Evolutionary conservation across 1,140 invertebrate species (phyloP), one percentile per base, ranked within the genome.

Genomic region (Drosophila chauvacae): DNA sequence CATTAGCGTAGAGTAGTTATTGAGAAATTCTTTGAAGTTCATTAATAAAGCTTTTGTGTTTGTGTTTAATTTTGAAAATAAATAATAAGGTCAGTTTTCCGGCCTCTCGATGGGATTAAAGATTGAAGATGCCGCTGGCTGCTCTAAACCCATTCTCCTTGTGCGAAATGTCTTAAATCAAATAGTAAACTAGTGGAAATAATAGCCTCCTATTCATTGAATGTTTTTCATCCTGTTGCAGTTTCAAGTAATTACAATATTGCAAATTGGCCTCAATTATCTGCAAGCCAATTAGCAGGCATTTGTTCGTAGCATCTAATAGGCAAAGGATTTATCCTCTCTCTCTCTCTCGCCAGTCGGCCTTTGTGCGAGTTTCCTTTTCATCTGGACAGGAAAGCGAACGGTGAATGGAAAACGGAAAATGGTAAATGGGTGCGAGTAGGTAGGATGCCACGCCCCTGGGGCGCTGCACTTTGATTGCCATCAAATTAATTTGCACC

Each of bases 401-500:
- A 23, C 50, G 4, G n/a, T 4, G 50, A 35, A 35, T 33, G 28
- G 50, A 14, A 33, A 51, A 51, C 20, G 11, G 50, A 23, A 64
- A 50, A 64, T 39, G 13, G 33, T 16, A 39, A 48, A 68, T 57
- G 18, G 30, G 33, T 18, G 68, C 20, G 20, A 55, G 51, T 55
- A 23, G 28, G 63, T 56, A 56, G 33, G 4, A 28, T 47, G 11
- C 33, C 35, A 72, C 48, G 75, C 60, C 77, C 20, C 51, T 63
- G 53, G 57, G 23, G 35, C 6, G 47, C n/a, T 61, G 56, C n/a
- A 56, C 59, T 42, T 71, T 47, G 72, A 71, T 81, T 65, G 72
- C 57, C 50, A 18, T 62, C 14, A 63, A 76, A 84, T 70, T 84
- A 78, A 61, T 84, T 81, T 72, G 81, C 81, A 84, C 73, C 77